A percentile compares a stretch with the other conserved stretches of the same genome.
Conservation (phyloP, 2,113 vertebrate species). For the Columba livia region DNA sequence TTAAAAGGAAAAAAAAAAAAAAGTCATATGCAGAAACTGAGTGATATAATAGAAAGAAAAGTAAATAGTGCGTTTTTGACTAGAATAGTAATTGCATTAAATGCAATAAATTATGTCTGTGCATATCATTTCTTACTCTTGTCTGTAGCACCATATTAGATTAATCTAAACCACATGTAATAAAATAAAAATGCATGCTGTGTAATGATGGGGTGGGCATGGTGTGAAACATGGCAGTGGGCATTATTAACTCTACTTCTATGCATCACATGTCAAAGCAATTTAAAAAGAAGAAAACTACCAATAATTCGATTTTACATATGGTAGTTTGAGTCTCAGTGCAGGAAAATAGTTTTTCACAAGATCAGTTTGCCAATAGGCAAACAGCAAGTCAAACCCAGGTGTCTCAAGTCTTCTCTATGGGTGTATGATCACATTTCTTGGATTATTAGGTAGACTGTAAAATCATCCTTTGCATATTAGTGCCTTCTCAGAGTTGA, state of each 20-base stretch:
- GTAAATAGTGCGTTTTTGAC: fast-evolving
- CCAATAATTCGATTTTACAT: not conserved
- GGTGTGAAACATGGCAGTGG: not conserved
- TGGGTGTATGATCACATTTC: not conserved
- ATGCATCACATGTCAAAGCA: not conserved
- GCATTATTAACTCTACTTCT: not conserved
- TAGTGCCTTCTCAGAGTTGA: not conserved
- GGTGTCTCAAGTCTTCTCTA: not conserved
- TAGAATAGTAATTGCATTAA: not conserved
- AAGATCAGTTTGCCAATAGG: not conserved
- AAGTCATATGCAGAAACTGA: not conserved
- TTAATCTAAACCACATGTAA: not conserved
- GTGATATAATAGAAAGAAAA: not conserved
- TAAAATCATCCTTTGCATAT: not conserved
- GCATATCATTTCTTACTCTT: not conserved
- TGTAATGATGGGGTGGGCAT: not conserved
- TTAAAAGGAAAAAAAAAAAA: not conserved
- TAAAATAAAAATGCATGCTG: not conserved
- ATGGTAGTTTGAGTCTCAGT: not conserved
- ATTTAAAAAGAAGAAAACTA: not conserved
- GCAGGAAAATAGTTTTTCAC: not conserved
- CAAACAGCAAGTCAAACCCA: not conserved
- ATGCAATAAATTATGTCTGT: not conserved
- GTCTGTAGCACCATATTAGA: not conserved
- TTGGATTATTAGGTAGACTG: not conserved